Evolutionary conservation across 2,797 vertebrate species (phyloP), one percentile per base, ranked within the genome.

Genomic region (Diceros bicornis): DNA sequence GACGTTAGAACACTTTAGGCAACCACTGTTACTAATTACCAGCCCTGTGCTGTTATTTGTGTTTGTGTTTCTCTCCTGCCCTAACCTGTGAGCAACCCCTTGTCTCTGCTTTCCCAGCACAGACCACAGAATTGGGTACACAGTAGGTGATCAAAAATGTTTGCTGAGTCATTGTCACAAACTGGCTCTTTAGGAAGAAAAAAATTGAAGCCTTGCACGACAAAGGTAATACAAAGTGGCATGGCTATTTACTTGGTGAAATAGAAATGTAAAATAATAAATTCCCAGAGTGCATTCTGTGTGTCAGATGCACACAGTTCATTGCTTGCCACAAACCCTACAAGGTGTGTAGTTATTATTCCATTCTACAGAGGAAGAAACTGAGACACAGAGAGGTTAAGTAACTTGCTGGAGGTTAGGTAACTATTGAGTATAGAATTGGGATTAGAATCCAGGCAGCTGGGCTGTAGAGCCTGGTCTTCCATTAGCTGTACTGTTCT

Each of bases 11-110:
- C 44, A 75, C 74, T 82, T 95, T 57, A 81, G 72, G 88, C 82
- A 90, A 93, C 66, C 27, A 29, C 88, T 89, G 74, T 79, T 82
- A 62, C 93, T 91, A 95, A 93, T 93, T 69, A 62, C 37, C 82
- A 95, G 44, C 41, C 27, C 23, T 18, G 13, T 34, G n/a, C n/a
- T 1, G 57, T 61, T 92, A 27, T 68, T 44, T 50, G n/a, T 21
- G 37, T 71, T 74, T 82, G 72, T 25, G 59, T 81, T 71, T 90
- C 77, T 94, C 71, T 94, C 81, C 12, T 0, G 34, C 55, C 11
- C 44, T 87, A 68, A 96, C 84, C 66, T 89, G n/a, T 0, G 62
- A 86, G 68, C 72, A 71, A 32, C 37, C n/a, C 34, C 57, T 50
- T 44, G 32, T n/a, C 79, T 74, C 87, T 83, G 75, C 34, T 93